Base-by-base conservation (phyloP, 2,888 invertebrate genomes). In the Lochmaea crataegi region DNA sequence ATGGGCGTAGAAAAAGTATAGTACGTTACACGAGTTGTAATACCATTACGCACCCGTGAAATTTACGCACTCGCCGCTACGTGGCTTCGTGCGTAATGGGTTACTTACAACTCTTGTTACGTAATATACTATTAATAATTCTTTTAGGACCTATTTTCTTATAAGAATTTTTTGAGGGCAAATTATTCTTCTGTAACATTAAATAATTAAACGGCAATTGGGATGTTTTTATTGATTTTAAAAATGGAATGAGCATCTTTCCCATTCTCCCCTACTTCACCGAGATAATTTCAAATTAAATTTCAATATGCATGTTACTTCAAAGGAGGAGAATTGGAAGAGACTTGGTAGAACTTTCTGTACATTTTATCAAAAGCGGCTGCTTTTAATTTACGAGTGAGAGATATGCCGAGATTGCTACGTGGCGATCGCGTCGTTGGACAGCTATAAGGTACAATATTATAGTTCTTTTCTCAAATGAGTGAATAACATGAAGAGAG, bases 381-480 rank as follows among this genome's bases (percentile, higher is more conserved):
- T 11, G 42, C 42, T 45, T 45, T 45, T 45, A 45, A 45, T 45
- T 45, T 45, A 45, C 12, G 42, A 45, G 42, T 45, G 11, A 45
- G 42, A 45, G 12, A 45, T 12, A 45, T 45, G 2, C 12, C 42
- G 42, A 45, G 42, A 12, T 45, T 42, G 42, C 12, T 45, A 45
- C 42, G 42, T 45, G 42, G 42, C 42, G 42, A 45, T 45, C 42
- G 2, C 42, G 42, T 12, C 12, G 11, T 14, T 45, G 14, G 11
- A n/a, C n/a, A n/a, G 48, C n/a, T 3, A 48, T n/a, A n/a, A n/a
- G n/a, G 22, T 10, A 22, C 2, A 26, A 57, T 5, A 11, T 57
- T 57, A 38, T 41, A 60, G n/a, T 60, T 60, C n/a, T 60, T 60
- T 60, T 32, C 60, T 60, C 38, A 38, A 60, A 38, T 41, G 14